phyloP scores from a whole-genome alignment of 2,113 vertebrate genomes.

The Mustela nigripes region DNA sequence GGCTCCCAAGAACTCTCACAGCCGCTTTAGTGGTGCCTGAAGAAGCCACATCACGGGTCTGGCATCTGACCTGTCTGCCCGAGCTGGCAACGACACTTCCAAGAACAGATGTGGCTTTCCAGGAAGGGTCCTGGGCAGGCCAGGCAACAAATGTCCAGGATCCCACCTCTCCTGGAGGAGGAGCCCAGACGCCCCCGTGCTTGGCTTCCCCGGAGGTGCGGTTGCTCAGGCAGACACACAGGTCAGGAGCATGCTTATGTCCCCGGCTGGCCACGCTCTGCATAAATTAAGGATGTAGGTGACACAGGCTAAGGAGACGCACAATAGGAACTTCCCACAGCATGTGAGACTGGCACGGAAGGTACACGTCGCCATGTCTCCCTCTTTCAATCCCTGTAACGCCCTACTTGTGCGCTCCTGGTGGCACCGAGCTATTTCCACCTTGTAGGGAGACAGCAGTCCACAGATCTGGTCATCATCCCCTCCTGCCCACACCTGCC shows the following conservation, averaged over 20 bases:
- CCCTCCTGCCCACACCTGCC: no score
- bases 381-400: neutral
- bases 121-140: neutral
- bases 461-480: neutral
- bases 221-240: rapidly evolving
- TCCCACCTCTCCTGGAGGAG: neutral
- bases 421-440: neutral
- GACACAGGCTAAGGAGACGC: neutral
- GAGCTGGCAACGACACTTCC: neutral
- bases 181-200: no score
- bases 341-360: neutral
- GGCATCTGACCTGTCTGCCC: neutral
- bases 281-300: neutral
- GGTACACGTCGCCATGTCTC: neutral
- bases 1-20: neutral
- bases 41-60: neutral
- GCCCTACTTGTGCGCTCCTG: neutral
- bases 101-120: conserved; percentile 48
- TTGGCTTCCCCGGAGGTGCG: no score
- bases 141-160: neutral
- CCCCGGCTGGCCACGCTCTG: neutral
- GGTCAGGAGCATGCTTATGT: rapidly evolving
- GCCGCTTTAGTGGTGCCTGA: neutral
- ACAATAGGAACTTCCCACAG: neutral
- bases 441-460: neutral